Evolutionary conservation across 2,888 invertebrate species (phyloP), one percentile per base, ranked within the genome.

Genomic region (Platycheirus albimanus): DNA sequence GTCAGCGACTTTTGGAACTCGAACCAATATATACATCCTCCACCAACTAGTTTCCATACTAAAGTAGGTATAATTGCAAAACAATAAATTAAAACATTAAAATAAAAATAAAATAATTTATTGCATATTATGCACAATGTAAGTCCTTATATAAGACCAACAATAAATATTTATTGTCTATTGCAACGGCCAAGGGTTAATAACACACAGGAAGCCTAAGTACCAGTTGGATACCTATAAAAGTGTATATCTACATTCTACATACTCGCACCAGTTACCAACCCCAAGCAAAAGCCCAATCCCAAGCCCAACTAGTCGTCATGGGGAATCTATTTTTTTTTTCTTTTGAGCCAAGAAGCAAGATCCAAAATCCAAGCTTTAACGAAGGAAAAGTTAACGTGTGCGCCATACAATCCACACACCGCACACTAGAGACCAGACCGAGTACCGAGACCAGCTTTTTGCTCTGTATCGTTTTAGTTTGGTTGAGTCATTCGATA

Each of bases 401-500:
- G 17, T 66, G 17, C 47, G n/a, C 54, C 24, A 38, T 17, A 28
- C 24, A 36, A 33, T 28, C 30, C 24, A 11, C 24, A 69, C n/a
- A n/a, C n/a, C n/a, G n/a, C n/a, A n/a, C n/a, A n/a, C n/a, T n/a
- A n/a, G n/a, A n/a, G n/a, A n/a, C n/a, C n/a, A n/a, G n/a, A n/a
- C n/a, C n/a, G n/a, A n/a, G n/a, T n/a, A n/a, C n/a, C n/a, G n/a
- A n/a, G n/a, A n/a, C 10, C 17, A 19, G 6, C 17, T 61, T 63
- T 74, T 63, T 69, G 56, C 77, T 83, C 72, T 74, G 72, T 64
- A 83, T 51, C 72, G 45, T 33, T 78, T 69, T 43, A 77, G 52
- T 54, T 72, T 20, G 63, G 49, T 67, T 77, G 77, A 83, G 49
- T 83, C 72, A 77, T 78, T 56, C 43, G 72, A 69, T 72, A 63